Evolutionary conservation across 2,888 invertebrate species (phyloP), one percentile per base, ranked within the genome.

Genomic region (Theodoxus fluviatilis): DNA sequence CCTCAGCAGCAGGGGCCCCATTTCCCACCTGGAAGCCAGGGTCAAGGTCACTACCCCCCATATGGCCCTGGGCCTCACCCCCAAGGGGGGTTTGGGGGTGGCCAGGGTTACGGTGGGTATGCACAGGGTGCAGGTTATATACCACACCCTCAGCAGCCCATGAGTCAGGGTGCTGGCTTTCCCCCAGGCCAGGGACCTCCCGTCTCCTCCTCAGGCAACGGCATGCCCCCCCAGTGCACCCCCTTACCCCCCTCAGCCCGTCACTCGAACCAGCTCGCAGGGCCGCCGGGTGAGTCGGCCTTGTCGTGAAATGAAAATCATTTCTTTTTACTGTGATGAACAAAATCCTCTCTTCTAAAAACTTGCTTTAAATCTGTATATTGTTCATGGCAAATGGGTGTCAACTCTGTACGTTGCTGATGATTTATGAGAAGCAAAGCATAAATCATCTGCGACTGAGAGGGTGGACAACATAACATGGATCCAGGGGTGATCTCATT

Each of bases 191-290:
- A 55, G 35, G 40, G 52, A 57, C 47, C 57, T 28, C 69, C 61
- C n/a, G 68, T 49, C 33, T 68, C 72, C 52, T 52, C 67, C 57
- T 52, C 63, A 35, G 59, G 61, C 49, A 61, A 52, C 43, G 68
- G 66, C 61, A 68, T 66, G 37, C 72, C 72, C 18, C 67, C 72
- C 52, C 74, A 74, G 65, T 67, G 72, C 69, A 72, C 69, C 40
- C 72, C 72, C 18, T 66, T 74, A 35, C 72, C 71, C 47, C 70
- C 74, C 38, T 63, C 69, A 9, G 69, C 64, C 43, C 47, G 69
- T 64, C 31, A 52, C 35, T 22, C 22, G 49, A 43, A 43, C 33
- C 65, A 40, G 40, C 66, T 52, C 31, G 66, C 49, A 33, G 52
- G 49, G 28, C 31, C 69, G 35, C 69, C 69, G 47, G 69, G 69